These are phyloP conservation scores for Triops cancriformis DNA, from an alignment of 1,140 invertebrate genomes.

Conservation along the genomic window DNA sequence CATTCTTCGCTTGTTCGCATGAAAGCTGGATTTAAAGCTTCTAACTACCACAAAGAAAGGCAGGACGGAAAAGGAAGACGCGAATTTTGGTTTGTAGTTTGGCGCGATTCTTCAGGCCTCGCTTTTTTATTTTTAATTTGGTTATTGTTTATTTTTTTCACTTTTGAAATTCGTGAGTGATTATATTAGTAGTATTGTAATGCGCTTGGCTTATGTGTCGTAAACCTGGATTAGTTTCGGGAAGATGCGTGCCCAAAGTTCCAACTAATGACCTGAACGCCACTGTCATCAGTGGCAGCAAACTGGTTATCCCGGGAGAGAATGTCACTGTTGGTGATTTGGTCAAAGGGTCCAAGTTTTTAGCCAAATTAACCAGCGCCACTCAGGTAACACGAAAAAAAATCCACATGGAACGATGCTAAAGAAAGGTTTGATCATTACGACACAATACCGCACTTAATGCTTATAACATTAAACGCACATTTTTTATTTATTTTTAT, in stretches of 20 bases:
- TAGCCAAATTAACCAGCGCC: conserved; percentile 23
- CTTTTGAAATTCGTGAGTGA: neutral
- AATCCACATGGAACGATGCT: neutral
- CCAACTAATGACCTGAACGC: neutral
- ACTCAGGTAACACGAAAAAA: conserved; percentile 8
- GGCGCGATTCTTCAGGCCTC: neutral
- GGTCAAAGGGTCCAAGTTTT: conserved; percentile 20
- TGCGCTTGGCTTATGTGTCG: neutral
- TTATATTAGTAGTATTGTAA: too few relatives aligned
- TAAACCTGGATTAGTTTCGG: conserved; percentile 14
- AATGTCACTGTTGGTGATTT: conserved; percentile 15
- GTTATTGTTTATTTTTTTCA: neutral
- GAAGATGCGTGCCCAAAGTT: conserved; percentile 21
- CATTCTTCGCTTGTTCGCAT: neutral
- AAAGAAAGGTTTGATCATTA: neutral
- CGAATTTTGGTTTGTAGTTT: neutral
- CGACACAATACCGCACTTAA: neutral
- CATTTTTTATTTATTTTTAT: too few relatives aligned
- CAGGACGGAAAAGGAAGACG: neutral
- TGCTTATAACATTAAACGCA: neutral
- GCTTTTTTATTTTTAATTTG: neutral
- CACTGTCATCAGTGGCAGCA: conserved; percentile 1
- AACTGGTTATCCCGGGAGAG: neutral
- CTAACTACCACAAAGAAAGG: neutral
- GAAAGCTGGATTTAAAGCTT: neutral